Percentiles rank a stretch among this genome's conserved stretches.
phyloP scores from a whole-genome alignment of 2,797 vertebrate species.

The Ctenochaetus hawaiiensis region DNA sequence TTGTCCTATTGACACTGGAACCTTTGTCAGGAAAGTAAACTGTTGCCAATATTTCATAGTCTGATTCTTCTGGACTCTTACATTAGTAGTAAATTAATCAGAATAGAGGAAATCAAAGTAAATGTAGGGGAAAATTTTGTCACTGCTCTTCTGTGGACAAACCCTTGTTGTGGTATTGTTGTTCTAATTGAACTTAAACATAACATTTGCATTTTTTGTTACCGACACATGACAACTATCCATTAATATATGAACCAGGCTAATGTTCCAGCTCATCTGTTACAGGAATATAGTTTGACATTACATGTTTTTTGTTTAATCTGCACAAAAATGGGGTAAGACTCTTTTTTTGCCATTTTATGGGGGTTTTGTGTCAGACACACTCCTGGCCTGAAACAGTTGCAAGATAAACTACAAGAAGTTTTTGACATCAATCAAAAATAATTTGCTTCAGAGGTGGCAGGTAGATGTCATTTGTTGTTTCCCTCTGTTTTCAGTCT shows the following conservation, averaged over 20 bases:
- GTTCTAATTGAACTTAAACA: too few species aligned
- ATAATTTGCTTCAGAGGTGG: neutral
- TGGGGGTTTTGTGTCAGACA: neutral
- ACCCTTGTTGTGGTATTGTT: neutral
- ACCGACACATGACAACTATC: neutral
- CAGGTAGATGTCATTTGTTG: neutral
- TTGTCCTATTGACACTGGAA: neutral
- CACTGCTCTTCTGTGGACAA: neutral
- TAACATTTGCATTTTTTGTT: neutral
- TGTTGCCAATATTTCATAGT: neutral
- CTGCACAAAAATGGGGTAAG: neutral
- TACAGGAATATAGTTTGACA: too few species aligned
- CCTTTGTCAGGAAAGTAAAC: neutral
- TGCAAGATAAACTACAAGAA: neutral
- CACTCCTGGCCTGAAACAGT: neutral
- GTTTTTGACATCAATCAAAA: neutral
- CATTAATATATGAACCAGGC: neutral
- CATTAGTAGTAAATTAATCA: neutral
- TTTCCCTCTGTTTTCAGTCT: neutral
- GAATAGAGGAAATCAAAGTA: neutral
- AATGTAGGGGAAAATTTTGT: neutral
- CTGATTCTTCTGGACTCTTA: neutral
- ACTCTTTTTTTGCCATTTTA: neutral
- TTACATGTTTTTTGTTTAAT: neutral
- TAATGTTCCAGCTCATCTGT: neutral